phyloP scores from a whole-genome alignment of 1,140 invertebrate genomes.

The Musca domestica region DNA sequence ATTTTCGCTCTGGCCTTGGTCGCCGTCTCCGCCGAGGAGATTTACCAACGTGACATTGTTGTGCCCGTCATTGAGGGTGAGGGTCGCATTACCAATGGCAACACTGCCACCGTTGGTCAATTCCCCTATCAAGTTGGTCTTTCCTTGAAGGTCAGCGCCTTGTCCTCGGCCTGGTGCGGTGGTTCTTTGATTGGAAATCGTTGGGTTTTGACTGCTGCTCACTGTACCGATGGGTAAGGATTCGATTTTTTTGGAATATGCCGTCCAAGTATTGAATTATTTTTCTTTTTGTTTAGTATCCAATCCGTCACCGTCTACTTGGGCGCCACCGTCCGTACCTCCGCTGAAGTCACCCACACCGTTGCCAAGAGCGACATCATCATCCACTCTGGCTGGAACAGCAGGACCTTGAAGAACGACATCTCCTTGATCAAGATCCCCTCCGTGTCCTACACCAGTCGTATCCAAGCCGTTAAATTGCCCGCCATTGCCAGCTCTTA shows the following conservation, averaged over 20 bases:
- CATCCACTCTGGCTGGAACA: conserved; percentile 56
- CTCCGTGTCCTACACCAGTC: conserved; percentile 28
- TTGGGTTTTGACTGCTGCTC: conserved; percentile 62
- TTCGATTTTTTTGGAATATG: too few species aligned
- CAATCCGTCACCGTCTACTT: conserved; percentile 28
- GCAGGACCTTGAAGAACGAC: conserved; percentile 53
- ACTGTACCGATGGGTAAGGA: conserved; percentile 55
- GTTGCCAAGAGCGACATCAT: conserved; percentile 36
- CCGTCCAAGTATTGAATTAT: too few species aligned
- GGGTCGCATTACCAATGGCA: conserved; percentile 49
- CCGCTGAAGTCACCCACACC: conserved; percentile 40
- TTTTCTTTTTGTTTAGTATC: conserved; percentile 16
- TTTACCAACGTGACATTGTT: conserved; percentile 29
- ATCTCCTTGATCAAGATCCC: conserved; percentile 57
- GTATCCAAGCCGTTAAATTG: conserved; percentile 37
- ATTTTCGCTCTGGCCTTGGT: conserved; percentile 44
- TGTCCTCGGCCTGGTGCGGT: conserved; percentile 53
- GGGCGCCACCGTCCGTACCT: conserved; percentile 29
- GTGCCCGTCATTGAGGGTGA: conserved; percentile 34
- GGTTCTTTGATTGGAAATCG: conserved; percentile 58
- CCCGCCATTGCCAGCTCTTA: conserved; percentile 32
- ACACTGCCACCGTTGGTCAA: conserved; percentile 38
- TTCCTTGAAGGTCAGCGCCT: conserved; percentile 33
- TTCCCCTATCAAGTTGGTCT: conserved; percentile 53
- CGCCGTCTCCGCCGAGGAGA: conserved; percentile 33